These are phyloP conservation scores for Microctenopoma lineatum DNA, from an alignment of 2,797 vertebrate species.

Conservation along the genomic window DNA sequence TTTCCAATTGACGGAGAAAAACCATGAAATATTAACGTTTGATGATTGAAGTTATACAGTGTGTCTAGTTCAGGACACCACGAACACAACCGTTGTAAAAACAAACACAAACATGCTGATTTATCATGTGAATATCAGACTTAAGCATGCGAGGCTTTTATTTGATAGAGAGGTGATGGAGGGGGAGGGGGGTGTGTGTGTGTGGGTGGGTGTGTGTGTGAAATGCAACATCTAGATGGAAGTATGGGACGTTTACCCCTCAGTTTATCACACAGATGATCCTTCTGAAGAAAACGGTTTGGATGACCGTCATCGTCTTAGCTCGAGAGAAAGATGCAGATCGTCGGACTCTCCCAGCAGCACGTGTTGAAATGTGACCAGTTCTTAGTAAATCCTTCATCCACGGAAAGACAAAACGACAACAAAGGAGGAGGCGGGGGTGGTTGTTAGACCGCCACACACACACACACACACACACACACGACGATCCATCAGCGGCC, in stretches of 20 bases:
- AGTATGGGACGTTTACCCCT: background rate
- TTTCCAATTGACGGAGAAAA: too few species aligned
- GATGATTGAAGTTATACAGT: too few species aligned
- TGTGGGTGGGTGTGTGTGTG: background rate
- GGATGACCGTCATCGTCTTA: background rate
- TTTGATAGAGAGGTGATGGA: background rate
- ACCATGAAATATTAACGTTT: too few species aligned
- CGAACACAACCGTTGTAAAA: too few species aligned
- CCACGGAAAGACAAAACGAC: constrained; percentile 17
- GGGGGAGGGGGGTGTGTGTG: background rate
- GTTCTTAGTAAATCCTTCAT: constrained; percentile 18
- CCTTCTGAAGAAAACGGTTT: background rate
- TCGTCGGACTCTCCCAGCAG: constrained; percentile 26
- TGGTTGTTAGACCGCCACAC: background rate
- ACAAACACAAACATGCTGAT: too few species aligned
- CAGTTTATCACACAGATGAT: rapidly evolving
- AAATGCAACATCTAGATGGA: background rate
- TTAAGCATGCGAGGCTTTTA: too few species aligned
- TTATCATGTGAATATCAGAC: too few species aligned
- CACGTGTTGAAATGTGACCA: constrained; percentile 48
- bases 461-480: constrained; percentile 5
- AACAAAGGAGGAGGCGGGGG: constrained; percentile 12
- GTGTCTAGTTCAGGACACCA: too few species aligned
- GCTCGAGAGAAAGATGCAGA: background rate
- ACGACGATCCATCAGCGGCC: constrained; percentile 31